Evolutionary conservation across 2,888 invertebrate genomes (phyloP), one percentile per base, ranked within the genome.

Genomic region (Linnaemya tessellans): DNA sequence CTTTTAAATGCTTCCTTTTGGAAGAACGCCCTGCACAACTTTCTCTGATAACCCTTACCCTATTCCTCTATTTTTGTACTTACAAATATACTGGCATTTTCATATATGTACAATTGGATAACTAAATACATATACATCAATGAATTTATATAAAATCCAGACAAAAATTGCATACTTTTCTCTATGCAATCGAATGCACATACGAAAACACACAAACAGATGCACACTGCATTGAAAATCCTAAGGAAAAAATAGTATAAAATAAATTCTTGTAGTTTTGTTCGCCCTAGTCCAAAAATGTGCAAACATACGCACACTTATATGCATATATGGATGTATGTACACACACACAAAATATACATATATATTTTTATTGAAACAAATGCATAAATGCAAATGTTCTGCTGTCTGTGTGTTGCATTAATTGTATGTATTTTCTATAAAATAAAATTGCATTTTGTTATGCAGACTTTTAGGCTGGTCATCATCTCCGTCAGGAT

Each of bases 391-490:
- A 60, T 38, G 18, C 18, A 38, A 60, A 38, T 38, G 35, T 67
- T 22, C 11, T 10, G 46, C 25, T 54, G 38, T 54, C n/a, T 74
- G 41, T 73, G 41, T 71, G 11, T 22, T 9, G 2, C 10, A 38
- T 22, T 62, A 56, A 49, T 11, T 71, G 64, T 65, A 46, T 77
- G 77, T 77, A 30, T 73, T 73, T 80, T 80, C 81, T 84, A 81
- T 81, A 74, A 84, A 85, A 85, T 85, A 85, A 85, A 85, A 85
- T 80, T 85, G 82, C 85, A 85, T 85, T 85, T 85, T 85, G 82
- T 82, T 81, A 78, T 74, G 78, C 84, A 81, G 68, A 81, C 84
- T 84, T 84, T 84, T 84, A 85, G 85, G 82, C 79, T 78, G 81
- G 85, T 81, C 80, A 73, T 77, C 60, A 75, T 70, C 58, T 70